Evolutionary conservation across 1,140 invertebrate genomes (phyloP).

Genomic region (Diabrotica undecimpunctata): DNA sequence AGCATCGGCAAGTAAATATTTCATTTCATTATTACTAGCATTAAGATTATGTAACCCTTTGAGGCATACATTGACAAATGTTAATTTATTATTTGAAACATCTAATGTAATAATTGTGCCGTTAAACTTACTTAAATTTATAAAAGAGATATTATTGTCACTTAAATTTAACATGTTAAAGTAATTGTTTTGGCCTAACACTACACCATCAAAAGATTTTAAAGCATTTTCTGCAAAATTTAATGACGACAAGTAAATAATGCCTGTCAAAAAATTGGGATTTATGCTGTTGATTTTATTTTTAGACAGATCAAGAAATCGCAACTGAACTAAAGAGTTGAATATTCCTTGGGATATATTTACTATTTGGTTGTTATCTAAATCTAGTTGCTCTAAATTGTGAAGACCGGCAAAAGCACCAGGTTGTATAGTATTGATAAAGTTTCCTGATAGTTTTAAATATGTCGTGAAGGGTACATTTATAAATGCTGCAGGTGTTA

Average conservation of each 20-base stretch:
- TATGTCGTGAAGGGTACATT: neutral
- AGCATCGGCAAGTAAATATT: neutral
- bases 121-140: neutral
- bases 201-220: neutral
- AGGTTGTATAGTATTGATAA: neutral
- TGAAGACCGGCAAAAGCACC: neutral
- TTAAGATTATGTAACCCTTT: neutral
- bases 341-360: conserved; percentile 4
- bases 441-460: neutral
- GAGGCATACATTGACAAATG: neutral
- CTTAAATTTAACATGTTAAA: neutral
- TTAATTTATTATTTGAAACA: conserved; percentile 6
- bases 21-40: conserved; percentile 1
- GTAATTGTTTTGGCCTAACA: neutral
- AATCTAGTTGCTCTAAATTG: neutral
- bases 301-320: conserved; percentile 5
- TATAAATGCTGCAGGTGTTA: neutral
- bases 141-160: neutral
- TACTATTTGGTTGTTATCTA: neutral
- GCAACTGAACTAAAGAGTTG: conserved; percentile 7
- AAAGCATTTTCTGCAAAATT: conserved; percentile 9
- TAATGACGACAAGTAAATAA: neutral
- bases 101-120: neutral
- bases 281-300: neutral
- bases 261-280: neutral